phyloP scores from a whole-genome alignment of 2,797 vertebrate species.

The Arnoldichthys spilopterus region DNA sequence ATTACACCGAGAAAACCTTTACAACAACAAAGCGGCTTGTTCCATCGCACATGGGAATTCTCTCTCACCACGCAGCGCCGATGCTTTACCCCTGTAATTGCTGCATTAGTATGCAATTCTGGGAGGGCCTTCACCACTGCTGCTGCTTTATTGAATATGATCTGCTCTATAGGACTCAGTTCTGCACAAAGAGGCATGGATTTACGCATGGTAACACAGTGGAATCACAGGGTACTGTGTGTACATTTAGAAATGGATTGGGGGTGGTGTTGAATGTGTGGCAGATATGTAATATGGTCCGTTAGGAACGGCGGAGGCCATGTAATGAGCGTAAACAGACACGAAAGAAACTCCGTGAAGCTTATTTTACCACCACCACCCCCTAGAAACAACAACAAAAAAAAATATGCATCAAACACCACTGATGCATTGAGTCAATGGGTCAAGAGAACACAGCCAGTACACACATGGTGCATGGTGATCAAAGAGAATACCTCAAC shows the following conservation, averaged over 20 bases:
- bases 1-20: conserved; percentile 77
- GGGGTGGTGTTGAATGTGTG: neutral
- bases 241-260: neutral
- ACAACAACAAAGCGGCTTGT: conserved; percentile 79
- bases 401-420: neutral
- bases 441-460: conserved; percentile 73
- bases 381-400: neutral
- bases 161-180: conserved; percentile 47
- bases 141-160: conserved; percentile 62
- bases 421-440: conserved; percentile 71
- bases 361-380: neutral
- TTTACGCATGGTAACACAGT: conserved; percentile 31
- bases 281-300: conserved; percentile 15
- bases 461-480: conserved; percentile 69
- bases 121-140: conserved; percentile 65
- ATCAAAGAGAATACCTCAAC: conserved; percentile 72
- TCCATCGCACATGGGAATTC: conserved; percentile 76
- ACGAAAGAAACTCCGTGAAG: neutral
- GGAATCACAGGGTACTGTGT: conserved; percentile 41
- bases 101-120: conserved; percentile 77
- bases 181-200: conserved; percentile 65
- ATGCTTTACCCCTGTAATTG: conserved; percentile 76
- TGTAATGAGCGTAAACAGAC: conserved; percentile 31
- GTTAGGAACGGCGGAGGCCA: conserved; percentile 29
- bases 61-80: conserved; percentile 67